Conservation (phyloP, 2,113 vertebrate genomes). For the zebrafish (Danio rerio) region GRCz12tu NC_133182.1:28555001-28555500, state of each 20-base stretch:
- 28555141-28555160: constrained; percentile 66
- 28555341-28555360: constrained; percentile 31
- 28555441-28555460: constrained; percentile 48
- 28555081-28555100: constrained; percentile 68
- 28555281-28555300: constrained; percentile 45
- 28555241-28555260: constrained; percentile 39
- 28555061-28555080: constrained; percentile 62
- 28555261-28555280: constrained; percentile 48
- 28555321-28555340: constrained; percentile 40
- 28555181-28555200: constrained; percentile 66
- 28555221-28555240: constrained; percentile 64
- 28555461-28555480: constrained; percentile 61
- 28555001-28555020: constrained; percentile 3
- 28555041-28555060: constrained; percentile 57
- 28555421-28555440: constrained; percentile 40
- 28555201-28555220: no score
- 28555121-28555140: constrained; percentile 63
- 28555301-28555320: constrained; percentile 44
- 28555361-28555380: constrained; percentile 19
- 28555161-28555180: constrained; percentile 64
- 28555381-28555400: constrained; percentile 34
- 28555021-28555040: constrained; percentile 19
- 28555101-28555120: constrained; percentile 61
- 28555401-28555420: constrained; percentile 37
- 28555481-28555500: constrained; percentile 64